These are phyloP conservation scores for Phycodurus eques DNA, from an alignment of 2,113 vertebrate species.

Conservation along the genomic window DNA sequence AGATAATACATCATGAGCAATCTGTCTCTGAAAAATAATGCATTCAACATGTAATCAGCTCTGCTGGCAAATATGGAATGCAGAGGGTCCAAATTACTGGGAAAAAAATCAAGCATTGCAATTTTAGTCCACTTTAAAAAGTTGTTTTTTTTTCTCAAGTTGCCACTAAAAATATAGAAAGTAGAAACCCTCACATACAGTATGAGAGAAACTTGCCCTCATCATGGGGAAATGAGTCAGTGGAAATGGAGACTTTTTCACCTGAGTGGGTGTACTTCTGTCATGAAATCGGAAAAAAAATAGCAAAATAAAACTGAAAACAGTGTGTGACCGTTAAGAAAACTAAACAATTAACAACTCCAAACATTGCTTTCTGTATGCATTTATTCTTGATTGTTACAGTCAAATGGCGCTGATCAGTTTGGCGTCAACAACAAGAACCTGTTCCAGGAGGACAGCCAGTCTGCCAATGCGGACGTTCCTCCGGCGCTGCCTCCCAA, in stretches of 20 bases:
- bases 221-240: neutral
- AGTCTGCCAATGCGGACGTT: slow-evolving; percentile 76
- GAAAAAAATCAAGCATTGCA: neutral
- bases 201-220: neutral
- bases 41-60: no score
- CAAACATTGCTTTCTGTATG: neutral
- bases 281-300: neutral
- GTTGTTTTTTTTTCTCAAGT: no score
- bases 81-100: no score
- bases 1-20: no score
- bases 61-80: no score
- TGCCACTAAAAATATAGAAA: neutral
- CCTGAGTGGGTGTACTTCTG: neutral
- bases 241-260: neutral
- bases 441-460: slow-evolving; percentile 80
- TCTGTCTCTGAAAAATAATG: no score
- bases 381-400: slow-evolving; percentile 19
- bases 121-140: neutral
- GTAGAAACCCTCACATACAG: neutral
- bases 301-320: neutral
- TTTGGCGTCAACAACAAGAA: slow-evolving; percentile 84
- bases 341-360: neutral
- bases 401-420: slow-evolving; percentile 84
- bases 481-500: slow-evolving; percentile 95
- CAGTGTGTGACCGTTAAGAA: neutral